Evolutionary conservation across 2,888 invertebrate species (phyloP), one percentile per base, ranked within the genome.

Genomic region (Hirtodrosophila confusa): DNA sequence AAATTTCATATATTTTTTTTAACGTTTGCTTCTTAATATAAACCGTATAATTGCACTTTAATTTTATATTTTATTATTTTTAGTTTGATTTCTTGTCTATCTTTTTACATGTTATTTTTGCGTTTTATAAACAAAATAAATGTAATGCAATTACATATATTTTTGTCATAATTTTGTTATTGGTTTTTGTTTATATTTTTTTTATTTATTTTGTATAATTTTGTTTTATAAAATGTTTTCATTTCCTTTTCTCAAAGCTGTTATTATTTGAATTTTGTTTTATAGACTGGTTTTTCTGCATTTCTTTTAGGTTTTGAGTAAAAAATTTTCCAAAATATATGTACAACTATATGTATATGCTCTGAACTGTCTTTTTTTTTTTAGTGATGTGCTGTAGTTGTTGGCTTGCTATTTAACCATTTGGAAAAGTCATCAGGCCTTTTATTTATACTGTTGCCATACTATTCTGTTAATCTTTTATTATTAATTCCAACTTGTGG

Each of bases 261-360:
- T 73, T 64, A 11, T 62, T 56, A 40, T 58, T 54, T 53, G 39
- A 44, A 48, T 60, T 50, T 55, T 63, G 31, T 49, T 61, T 63
- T 66, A 23, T 69, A 62, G 48, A 63, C 51, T 56, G 63, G 17
- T 55, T 76, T 17, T 57, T 48, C 47, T 67, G 64, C 64, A 50
- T 70, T 66, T 73, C 57, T 51, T 64, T 63, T 66, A 55, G 67
- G 58, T 77, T 70, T 77, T 72, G 60, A 78, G 86, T 88, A 82
- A 84, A 86, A 84, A 86, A 86, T 75, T 85, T 89, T 89, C 86
- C 87, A 86, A 86, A 88, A 83, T 86, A 85, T 88, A 71, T 80
- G 71, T 80, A 84, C 85, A 79, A 76, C 82, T 74, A 63, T 27
- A 27, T 27, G 27, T 74, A 53, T 77, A 73, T 78, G 84, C 62